phyloP scores from a whole-genome alignment of 1,140 invertebrate species.

The Musca domestica region DNA sequence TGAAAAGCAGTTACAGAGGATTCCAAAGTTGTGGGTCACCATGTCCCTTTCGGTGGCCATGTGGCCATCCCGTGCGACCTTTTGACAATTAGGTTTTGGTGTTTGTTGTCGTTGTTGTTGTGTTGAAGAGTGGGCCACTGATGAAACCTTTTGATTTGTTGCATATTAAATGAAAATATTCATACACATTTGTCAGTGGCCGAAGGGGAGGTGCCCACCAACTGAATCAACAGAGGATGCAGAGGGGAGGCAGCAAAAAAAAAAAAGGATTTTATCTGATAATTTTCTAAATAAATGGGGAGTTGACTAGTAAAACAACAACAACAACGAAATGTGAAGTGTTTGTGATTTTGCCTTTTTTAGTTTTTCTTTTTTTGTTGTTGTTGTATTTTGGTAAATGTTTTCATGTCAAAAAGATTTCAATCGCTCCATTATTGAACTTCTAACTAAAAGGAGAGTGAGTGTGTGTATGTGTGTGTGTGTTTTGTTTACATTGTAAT shows the following conservation, averaged over 20 bases:
- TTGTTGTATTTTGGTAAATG: constrained; percentile 1
- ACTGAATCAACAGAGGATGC: neutral
- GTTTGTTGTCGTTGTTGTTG: too few species aligned
- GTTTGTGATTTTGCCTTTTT: neutral
- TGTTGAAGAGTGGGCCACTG: neutral
- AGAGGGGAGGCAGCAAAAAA: too few species aligned
- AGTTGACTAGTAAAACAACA: neutral
- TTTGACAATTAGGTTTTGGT: too few species aligned
- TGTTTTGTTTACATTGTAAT: constrained; percentile 27
- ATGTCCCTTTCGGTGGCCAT: too few species aligned
- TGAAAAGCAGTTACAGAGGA: too few species aligned
- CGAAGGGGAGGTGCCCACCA: neutral
- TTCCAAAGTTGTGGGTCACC: too few species aligned
- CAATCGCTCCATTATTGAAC: constrained; percentile 47
- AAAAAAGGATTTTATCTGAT: too few species aligned
- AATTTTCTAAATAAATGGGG: too few species aligned
- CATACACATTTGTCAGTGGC: neutral
- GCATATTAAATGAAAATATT: neutral
- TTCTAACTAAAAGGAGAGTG: constrained; percentile 32
- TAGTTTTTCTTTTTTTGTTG: too few species aligned
- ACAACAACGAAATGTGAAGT: neutral
- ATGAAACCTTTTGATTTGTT: constrained; percentile 13
- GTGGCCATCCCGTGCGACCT: too few species aligned
- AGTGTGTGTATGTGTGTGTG: too few species aligned
- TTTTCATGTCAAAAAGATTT: constrained; percentile 18